phyloP scores from a whole-genome alignment of 2,888 invertebrate species.

The Drosophila borealis region DNA sequence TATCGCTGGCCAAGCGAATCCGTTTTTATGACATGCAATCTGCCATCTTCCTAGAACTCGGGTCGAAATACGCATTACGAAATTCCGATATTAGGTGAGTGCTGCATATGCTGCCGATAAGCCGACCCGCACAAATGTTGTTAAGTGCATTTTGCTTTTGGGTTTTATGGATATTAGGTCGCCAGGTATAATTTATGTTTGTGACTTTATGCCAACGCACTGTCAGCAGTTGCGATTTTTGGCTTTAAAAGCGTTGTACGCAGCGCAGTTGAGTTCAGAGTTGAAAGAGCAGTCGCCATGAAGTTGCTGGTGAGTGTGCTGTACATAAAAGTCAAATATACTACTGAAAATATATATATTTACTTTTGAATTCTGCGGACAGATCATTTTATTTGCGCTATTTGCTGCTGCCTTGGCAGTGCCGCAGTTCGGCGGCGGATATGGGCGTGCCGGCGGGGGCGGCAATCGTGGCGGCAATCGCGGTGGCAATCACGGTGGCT shows the following conservation, averaged over 20 bases:
- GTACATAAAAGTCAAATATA: not conserved
- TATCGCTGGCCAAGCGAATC: conserved; percentile 12
- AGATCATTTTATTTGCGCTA: conserved; percentile 52
- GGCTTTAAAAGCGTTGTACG: conserved; percentile 26
- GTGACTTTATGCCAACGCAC: not conserved
- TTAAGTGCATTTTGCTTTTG: conserved; percentile 9
- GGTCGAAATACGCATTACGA: conserved; percentile 1
- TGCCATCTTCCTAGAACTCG: not conserved
- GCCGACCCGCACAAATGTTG: conserved; percentile 1
- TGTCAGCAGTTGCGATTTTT: not conserved
- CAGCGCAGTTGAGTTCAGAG: conserved; percentile 14
- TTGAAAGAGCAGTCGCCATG: conserved; percentile 25
- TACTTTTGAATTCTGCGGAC: not conserved
- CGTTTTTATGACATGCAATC: conserved; percentile 3
- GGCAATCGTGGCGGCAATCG: conserved; percentile 24
- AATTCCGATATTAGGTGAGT: not conserved
- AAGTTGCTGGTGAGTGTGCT: conserved; percentile 41
- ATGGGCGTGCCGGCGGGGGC: conserved; percentile 14
- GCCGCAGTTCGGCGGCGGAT: conserved; percentile 22
- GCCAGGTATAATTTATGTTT: conserved; percentile 17
- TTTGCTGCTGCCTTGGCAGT: conserved; percentile 48
- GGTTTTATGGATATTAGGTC: not conserved
- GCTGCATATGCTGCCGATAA: conserved; percentile 20
- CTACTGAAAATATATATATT: not conserved
- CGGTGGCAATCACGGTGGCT: conserved; percentile 12